phyloP scores from a whole-genome alignment of 2,888 invertebrate species.

The Scaptomyza tumidula region DNA sequence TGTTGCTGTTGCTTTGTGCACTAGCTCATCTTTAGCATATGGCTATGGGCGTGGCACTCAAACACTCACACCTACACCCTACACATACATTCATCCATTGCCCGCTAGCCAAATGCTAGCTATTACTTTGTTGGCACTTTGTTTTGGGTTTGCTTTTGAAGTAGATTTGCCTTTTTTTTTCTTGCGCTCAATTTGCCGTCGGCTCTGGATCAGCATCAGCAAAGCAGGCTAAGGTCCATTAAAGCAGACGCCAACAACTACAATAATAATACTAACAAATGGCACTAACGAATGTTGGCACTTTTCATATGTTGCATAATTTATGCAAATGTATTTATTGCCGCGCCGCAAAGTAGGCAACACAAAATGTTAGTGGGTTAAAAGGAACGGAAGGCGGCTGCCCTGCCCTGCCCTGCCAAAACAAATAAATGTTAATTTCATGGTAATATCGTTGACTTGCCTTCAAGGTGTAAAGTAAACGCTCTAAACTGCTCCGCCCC shows the following conservation, averaged over 20 bases:
- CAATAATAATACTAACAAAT: slow-evolving; percentile 27
- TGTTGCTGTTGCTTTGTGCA: slow-evolving; percentile 18
- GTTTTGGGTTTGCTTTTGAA: slow-evolving; percentile 58
- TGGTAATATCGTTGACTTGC: slow-evolving; percentile 68
- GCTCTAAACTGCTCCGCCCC: background rate
- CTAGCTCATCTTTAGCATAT: slow-evolving; percentile 57
- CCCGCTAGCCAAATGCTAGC: slow-evolving; percentile 49
- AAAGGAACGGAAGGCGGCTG: background rate
- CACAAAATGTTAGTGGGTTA: slow-evolving; percentile 9
- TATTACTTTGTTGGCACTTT: slow-evolving; percentile 75
- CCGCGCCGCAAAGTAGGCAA: slow-evolving; percentile 48
- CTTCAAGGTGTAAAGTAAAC: slow-evolving; percentile 56
- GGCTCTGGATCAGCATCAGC: slow-evolving; percentile 25
- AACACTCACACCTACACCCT: background rate
- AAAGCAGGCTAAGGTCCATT: slow-evolving; percentile 13
- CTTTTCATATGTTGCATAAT: slow-evolving; percentile 66
- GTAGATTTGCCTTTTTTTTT: slow-evolving; percentile 35
- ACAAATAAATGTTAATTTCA: slow-evolving; percentile 78
- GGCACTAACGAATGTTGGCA: slow-evolving; percentile 31
- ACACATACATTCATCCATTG: slow-evolving; percentile 14
- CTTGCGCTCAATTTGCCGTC: slow-evolving; percentile 33
- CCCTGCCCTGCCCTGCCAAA: slow-evolving; percentile 52
- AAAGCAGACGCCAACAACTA: slow-evolving; percentile 14
- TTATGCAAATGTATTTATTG: slow-evolving; percentile 77
- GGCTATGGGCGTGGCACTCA: slow-evolving; percentile 43